Evolutionary conservation across 2,888 invertebrate genomes (phyloP).

Genomic region (Tethea ocularis): DNA sequence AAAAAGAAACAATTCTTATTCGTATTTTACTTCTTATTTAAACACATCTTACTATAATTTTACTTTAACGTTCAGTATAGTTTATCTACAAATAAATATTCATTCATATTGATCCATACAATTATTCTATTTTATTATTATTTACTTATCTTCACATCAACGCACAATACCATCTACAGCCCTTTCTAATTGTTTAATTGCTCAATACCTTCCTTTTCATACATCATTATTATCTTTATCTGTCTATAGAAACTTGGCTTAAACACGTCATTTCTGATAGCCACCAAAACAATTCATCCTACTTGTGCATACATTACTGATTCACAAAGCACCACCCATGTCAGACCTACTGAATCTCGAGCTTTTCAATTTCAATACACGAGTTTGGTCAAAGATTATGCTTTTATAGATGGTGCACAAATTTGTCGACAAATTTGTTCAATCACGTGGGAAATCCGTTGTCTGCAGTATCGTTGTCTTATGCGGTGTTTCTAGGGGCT

Average conservation of each 20-base stretch:
- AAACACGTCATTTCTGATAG: slow-evolving; percentile 15
- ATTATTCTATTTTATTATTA: too few relatives aligned
- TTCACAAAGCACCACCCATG: slow-evolving; percentile 36
- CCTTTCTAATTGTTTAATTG: background rate
- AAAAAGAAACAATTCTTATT: too few relatives aligned
- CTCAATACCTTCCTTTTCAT: background rate
- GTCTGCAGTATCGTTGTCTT: too few relatives aligned
- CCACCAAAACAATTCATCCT: slow-evolving; percentile 20
- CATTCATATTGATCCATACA: too few relatives aligned
- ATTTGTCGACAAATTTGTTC: too few relatives aligned
- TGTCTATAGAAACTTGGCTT: slow-evolving; percentile 1
- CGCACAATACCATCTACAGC: background rate
- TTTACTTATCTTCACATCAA: background rate
- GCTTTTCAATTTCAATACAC: slow-evolving; percentile 23
- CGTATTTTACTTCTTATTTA: too few relatives aligned
- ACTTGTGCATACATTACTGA: slow-evolving; percentile 36
- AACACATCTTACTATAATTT: too few relatives aligned
- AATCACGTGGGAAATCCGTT: too few relatives aligned
- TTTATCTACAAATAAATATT: too few relatives aligned
- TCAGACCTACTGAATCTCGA: slow-evolving; percentile 19
- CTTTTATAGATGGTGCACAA: background rate
- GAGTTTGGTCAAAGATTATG: slow-evolving; percentile 3
- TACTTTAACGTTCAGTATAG: too few relatives aligned
- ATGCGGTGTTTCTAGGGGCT: too few relatives aligned
- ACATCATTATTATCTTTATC: background rate